Evolutionary conservation across 1,140 invertebrate genomes (phyloP), one percentile per base, ranked within the genome.

Genomic region (Vanessa tameamea): DNA sequence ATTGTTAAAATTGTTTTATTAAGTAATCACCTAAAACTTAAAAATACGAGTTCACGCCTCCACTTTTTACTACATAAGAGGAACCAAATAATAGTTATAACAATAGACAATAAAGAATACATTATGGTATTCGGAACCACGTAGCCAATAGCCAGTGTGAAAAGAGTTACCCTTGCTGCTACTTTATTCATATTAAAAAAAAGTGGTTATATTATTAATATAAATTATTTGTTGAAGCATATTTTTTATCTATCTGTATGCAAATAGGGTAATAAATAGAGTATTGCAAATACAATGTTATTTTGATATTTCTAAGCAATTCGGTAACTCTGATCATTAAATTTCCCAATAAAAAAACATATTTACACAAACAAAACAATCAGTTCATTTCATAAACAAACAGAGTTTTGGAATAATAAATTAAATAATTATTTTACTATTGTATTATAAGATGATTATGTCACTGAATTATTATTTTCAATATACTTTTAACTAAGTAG

Each of bases 71-170:
- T 80, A 78, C 77, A 77, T 84, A 82, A 78, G 77, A 88, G 86
- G 88, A 88, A 90, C 87, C 80, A 87, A 87, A 78, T 78, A 73
- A 80, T 73, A 83, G 69, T 59, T 68, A 47, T 77, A 68, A 78
- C 69, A 74, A 67, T 63, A 74, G 55, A 64, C 23, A 64, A 47
- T 64, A 64, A 23, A 72, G 37, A 72, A 68, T 55, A 76, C 55
- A 63, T 48, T 2, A 13, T 69, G 15, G 47, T 14, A 69, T 63
- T 61, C 47, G 37, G 23, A 50, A 57, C 55, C 31, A 43, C 20
- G 15, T 31, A 48, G 68, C 23, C 13, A 61, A 16, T 31, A 48
- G 68, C 23, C 13, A 61, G 12, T 16, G 31, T 23, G 65, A 65
- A 64, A 23, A 43, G 23, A 55, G 64, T 71, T 67, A 51, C 68